Base-by-base conservation (phyloP, 2,113 vertebrate genomes). In the Paradoxurus hermaphroditus region DNA sequence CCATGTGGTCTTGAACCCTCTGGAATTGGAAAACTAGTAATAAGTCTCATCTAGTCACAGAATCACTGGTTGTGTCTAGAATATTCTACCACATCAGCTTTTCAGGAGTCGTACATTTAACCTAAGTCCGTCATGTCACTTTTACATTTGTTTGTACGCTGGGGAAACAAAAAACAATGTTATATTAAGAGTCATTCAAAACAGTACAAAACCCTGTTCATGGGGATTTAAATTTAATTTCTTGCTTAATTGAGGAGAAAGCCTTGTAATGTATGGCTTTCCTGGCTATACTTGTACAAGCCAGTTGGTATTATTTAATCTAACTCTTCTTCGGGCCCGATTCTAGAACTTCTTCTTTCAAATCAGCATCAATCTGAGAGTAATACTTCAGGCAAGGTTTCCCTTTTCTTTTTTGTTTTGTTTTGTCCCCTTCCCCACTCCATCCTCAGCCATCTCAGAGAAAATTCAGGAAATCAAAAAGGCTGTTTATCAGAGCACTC, bases 1-100 rank as follows among this genome's bases (percentile, higher is more conserved):
- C n/a, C 21, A 6, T 4, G 1, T 0, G 13, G 5, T 16, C 23
- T 25, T 16, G 19, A n/a, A 10, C 0, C 1, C 21, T 6, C 1
- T 15, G 15, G 29, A 49, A 41, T 12, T n/a, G 31, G 34, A 62
- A 68, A 65, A 1, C 44, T 46, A 0, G 36, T 53, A 23, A 62
- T 41, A 56, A 18, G 53, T 21, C 67, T 25, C 49, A 5, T 14
- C 5, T 11, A 59, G 21, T 65, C 41, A 29, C 13, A 8, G 31
- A 72, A 18, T 46, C 41, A 25, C 23, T 51, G 5, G 1, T 31
- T 34, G 41, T 21, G 36, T 25, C 77, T 56, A 23, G 0, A 25
- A 14, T 18, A 1, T 23, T 13, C 39, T 2, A 49, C 34, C 41
- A 27, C 15, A 5, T 18, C 4, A 1, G 62, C 46, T 79, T n/a